phyloP scores from a whole-genome alignment of 2,797 vertebrate species.

The Microchirus variegatus region DNA sequence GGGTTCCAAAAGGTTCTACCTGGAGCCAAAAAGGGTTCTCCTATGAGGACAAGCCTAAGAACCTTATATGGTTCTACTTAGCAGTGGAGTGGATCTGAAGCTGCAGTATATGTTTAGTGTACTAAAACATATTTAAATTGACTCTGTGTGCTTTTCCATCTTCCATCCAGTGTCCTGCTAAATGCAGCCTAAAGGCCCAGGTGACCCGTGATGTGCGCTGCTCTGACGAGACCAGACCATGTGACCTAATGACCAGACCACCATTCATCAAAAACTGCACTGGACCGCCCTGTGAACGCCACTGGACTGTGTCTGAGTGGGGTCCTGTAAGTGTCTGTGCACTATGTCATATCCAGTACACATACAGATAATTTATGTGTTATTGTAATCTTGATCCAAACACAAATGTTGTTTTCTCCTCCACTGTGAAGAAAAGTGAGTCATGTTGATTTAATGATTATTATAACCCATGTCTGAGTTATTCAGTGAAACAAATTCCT shows the following conservation, averaged over 20 bases:
- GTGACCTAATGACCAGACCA: slow-evolving; percentile 85
- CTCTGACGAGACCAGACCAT: slow-evolving; percentile 89
- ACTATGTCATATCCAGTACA: too few relatives aligned
- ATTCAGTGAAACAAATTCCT: background rate
- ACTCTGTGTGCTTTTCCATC: background rate
- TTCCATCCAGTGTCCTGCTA: slow-evolving; percentile 87
- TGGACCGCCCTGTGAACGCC: slow-evolving; percentile 93
- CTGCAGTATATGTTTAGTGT: background rate
- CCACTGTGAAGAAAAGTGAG: background rate
- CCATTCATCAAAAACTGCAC: slow-evolving; percentile 90
- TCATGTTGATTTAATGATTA: background rate
- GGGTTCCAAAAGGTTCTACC: too few relatives aligned
- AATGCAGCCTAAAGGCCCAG: slow-evolving; percentile 87
- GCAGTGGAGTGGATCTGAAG: too few relatives aligned
- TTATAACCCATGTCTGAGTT: background rate
- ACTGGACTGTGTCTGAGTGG: slow-evolving; percentile 97
- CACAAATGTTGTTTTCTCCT: background rate
- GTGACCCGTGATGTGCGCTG: slow-evolving; percentile 95
- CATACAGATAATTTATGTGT: too few relatives aligned
- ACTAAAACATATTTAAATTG: background rate
- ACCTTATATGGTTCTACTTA: too few relatives aligned
- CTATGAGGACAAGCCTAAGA: too few relatives aligned
- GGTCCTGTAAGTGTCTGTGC: slow-evolving; percentile 87
- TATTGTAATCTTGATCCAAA: background rate
- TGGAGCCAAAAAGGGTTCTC: too few relatives aligned